These are phyloP conservation scores for Tupaia tana DNA, from an alignment of 2,113 vertebrate genomes.

Conservation along the genomic window DNA sequence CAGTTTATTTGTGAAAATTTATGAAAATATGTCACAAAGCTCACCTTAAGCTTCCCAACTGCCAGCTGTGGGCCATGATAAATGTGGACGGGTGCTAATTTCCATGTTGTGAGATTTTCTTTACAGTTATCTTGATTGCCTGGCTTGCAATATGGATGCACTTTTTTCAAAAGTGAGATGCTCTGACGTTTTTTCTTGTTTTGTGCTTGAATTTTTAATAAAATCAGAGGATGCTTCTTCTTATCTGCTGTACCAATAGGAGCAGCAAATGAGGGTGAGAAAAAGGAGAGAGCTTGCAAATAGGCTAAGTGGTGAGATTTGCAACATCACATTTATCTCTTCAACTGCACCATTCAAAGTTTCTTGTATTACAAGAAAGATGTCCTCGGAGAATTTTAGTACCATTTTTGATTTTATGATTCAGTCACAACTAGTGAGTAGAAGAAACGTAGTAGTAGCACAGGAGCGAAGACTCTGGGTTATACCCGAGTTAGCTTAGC, in stretches of 20 bases:
- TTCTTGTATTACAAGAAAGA: neutral
- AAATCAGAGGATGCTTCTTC: conserved; percentile 29
- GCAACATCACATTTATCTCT: neutral
- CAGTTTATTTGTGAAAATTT: conserved; percentile 65
- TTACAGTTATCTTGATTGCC: conserved; percentile 18
- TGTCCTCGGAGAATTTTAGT: neutral
- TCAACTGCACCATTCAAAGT: neutral
- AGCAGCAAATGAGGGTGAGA: neutral
- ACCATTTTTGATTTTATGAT: conserved; percentile 16
- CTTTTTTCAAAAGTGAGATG: neutral
- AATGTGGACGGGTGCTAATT: neutral
- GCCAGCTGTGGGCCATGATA: conserved; percentile 22
- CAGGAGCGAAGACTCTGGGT: neutral
- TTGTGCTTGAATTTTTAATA: conserved; percentile 52
- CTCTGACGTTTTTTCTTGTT: neutral
- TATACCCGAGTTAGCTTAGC: neutral
- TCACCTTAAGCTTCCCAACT: conserved; percentile 53
- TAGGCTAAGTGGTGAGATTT: neutral
- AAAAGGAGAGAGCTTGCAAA: neutral
- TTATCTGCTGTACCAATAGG: neutral
- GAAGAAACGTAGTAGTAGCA: neutral
- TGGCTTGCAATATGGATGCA: neutral
- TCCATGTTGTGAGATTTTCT: conserved; percentile 21
- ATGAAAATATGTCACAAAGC: conserved; percentile 60
- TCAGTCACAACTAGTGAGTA: neutral